Conservation (phyloP, 2,113 vertebrate genomes). For the Plotosus lineatus region DNA sequence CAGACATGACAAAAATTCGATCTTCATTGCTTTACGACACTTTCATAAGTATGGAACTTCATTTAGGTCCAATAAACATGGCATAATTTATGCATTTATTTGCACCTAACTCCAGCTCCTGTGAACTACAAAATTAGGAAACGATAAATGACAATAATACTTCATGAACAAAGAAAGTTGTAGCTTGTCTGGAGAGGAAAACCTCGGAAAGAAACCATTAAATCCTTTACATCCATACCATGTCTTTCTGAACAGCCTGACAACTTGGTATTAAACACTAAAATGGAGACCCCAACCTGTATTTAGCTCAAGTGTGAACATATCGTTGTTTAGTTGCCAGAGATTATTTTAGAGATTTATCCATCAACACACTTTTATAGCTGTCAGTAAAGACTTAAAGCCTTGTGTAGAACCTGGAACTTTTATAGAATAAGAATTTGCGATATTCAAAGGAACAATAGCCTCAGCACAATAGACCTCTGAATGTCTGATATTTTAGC, state of each 20-base stretch:
- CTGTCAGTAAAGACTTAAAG: not conserved
- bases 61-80: not conserved
- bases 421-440: not conserved
- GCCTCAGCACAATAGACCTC: not conserved
- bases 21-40: too few relatives aligned
- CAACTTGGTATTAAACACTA: slow-evolving; percentile 16
- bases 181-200: slow-evolving; percentile 7
- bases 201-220: slow-evolving; percentile 14
- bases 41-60: too few relatives aligned
- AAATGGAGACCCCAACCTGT: slow-evolving; percentile 13
- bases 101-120: not conserved
- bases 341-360: not conserved
- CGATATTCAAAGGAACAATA: not conserved
- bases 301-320: slow-evolving; percentile 17
- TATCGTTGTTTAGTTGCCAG: not conserved
- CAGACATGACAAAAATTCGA: too few relatives aligned
- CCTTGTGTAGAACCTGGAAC: too few relatives aligned
- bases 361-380: not conserved
- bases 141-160: not conserved
- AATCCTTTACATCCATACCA: slow-evolving; percentile 14
- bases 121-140: not conserved
- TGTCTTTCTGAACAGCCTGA: not conserved
- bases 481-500: not conserved
- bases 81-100: not conserved
- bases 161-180: not conserved